A percentile compares a stretch with the other conserved stretches of the same genome.
These are phyloP conservation scores for Lasaia peninsularis DNA, from an alignment of 1,140 invertebrate genomes.

Conservation along the genomic window DNA sequence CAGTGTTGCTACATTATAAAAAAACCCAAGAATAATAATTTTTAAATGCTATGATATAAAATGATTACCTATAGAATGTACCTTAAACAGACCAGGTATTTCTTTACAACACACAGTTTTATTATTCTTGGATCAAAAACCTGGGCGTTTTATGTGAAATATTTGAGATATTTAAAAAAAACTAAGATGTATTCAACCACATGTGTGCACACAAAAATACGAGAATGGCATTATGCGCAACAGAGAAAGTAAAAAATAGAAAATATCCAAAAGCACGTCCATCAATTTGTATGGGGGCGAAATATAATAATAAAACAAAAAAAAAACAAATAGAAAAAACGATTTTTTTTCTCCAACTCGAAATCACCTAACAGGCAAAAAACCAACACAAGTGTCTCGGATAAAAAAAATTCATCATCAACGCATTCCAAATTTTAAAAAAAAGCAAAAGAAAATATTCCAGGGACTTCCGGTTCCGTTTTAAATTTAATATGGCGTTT, in stretches of 20 bases:
- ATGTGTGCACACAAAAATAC: constrained; percentile 24
- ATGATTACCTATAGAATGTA: neutral
- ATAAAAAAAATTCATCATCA: too few relatives aligned
- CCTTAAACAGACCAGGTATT: too few relatives aligned
- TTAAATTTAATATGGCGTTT: constrained; percentile 6
- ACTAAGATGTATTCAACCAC: constrained; percentile 14
- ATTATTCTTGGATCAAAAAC: constrained; percentile 1
- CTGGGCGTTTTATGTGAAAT: constrained; percentile 2
- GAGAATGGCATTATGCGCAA: constrained; percentile 50
- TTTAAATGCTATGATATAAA: too few relatives aligned
- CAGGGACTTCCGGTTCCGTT: neutral
- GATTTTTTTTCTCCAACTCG: too few relatives aligned
- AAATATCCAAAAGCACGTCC: constrained; percentile 22
- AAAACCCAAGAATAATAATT: neutral
- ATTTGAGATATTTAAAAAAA: neutral
- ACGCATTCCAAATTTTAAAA: too few relatives aligned
- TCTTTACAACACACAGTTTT: too few relatives aligned
- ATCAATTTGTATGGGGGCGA: too few relatives aligned
- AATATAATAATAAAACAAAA: too few relatives aligned
- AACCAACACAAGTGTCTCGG: neutral
- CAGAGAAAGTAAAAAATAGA: constrained; percentile 54
- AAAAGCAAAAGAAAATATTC: neutral
- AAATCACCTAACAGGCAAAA: too few relatives aligned
- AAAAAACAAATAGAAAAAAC: neutral
- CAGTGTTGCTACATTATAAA: constrained; percentile 23